Conservation (phyloP, 2,888 invertebrate genomes). For the Idaea biselata region DNA sequence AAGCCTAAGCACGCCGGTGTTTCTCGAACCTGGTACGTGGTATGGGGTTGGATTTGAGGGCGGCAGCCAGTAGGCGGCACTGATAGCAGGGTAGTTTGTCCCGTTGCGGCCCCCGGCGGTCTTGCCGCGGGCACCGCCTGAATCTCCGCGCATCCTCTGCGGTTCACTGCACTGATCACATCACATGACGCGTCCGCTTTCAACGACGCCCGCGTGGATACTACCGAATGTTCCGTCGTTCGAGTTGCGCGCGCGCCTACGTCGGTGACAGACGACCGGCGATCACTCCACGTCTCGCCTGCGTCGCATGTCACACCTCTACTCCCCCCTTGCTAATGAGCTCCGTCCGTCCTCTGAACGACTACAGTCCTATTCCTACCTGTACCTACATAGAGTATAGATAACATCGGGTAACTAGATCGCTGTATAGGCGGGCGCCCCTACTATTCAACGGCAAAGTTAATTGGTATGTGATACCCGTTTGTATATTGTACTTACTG, state of each 20-base stretch:
- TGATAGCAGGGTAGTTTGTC: constrained; percentile 88
- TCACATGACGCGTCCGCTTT: constrained; percentile 68
- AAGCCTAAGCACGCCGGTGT: neutral
- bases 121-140: constrained; percentile 70
- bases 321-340: constrained; percentile 62
- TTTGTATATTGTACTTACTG: neutral
- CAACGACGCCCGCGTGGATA: constrained; percentile 68
- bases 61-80: constrained; percentile 91
- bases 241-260: constrained; percentile 69
- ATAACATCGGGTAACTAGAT: neutral
- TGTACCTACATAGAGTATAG: neutral
- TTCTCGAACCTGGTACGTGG: constrained; percentile 88
- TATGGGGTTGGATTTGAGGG: constrained; percentile 90
- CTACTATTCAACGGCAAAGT: neutral
- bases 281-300: constrained; percentile 70
- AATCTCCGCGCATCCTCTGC: constrained; percentile 76
- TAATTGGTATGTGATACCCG: neutral
- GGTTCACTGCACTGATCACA: constrained; percentile 63
- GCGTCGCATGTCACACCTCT: constrained; percentile 54
- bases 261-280: constrained; percentile 54
- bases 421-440: neutral
- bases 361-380: neutral
- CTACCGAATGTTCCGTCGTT: constrained; percentile 47
- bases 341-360: constrained; percentile 52
- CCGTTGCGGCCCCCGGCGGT: constrained; percentile 54